phyloP scores from a whole-genome alignment of 2,113 vertebrate species.

The Dasyprocta punctata region DNA sequence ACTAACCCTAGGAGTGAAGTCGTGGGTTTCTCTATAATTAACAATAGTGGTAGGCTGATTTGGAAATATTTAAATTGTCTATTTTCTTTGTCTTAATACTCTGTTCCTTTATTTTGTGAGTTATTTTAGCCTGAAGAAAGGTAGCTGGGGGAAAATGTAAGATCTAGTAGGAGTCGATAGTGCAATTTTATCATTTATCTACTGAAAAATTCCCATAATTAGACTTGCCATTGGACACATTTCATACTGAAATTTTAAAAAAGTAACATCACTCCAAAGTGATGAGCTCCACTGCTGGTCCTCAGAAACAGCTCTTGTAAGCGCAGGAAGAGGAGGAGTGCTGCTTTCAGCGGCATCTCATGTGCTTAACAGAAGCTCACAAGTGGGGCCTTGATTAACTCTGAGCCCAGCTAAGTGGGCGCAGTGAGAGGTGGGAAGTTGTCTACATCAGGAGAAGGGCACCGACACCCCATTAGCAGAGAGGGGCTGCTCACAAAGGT shows the following conservation, averaged over 20 bases:
- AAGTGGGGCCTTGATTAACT: background rate
- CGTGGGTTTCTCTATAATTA: background rate
- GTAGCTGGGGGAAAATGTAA: background rate
- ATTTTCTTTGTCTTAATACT: background rate
- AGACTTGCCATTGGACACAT: background rate
- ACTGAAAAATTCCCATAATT: background rate
- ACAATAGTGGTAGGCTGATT: background rate
- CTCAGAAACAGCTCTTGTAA: background rate
- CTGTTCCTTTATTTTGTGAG: background rate
- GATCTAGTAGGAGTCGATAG: background rate
- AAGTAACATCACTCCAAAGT: background rate
- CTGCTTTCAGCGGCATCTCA: background rate
- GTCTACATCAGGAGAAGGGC: background rate
- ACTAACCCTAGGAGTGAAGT: background rate
- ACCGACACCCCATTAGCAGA: background rate
- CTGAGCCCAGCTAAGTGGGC: background rate
- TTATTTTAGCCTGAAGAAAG: background rate
- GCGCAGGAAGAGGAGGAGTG: background rate
- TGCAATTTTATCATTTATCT: background rate
- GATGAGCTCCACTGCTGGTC: background rate
- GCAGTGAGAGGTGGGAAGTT: background rate
- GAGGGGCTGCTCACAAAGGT: background rate
- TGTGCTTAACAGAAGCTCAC: background rate
- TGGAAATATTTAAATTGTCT: background rate
- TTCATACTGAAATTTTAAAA: background rate